These are phyloP conservation scores for Nomada ferruginata DNA, from an alignment of 2,888 invertebrate species.

Conservation along the genomic window DNA sequence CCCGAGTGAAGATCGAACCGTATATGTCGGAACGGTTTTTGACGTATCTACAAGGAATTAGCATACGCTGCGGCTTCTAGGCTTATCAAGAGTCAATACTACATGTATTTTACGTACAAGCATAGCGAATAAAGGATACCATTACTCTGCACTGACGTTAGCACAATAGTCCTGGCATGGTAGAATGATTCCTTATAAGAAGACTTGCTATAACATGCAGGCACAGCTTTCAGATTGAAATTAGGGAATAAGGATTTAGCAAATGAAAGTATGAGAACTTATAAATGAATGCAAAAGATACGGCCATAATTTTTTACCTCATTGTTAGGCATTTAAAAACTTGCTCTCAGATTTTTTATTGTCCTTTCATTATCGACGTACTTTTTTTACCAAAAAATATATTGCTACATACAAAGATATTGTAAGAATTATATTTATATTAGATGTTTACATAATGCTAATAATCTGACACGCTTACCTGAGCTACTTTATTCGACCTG, in stretches of 20 bases:
- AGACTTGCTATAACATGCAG: background rate
- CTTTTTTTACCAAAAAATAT: too few species aligned
- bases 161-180: slow-evolving; percentile 41
- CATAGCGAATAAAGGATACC: slow-evolving; percentile 60
- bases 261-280: background rate
- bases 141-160: slow-evolving; percentile 48
- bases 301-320: background rate
- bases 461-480: too few species aligned
- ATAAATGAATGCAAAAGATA: background rate
- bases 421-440: too few species aligned
- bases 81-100: slow-evolving; percentile 55
- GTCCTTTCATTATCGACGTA: too few species aligned
- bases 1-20: slow-evolving; percentile 67
- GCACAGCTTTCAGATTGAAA: background rate
- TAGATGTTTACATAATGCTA: too few species aligned
- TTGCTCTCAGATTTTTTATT: background rate
- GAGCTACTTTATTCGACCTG: background rate
- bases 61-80: slow-evolving; percentile 62
- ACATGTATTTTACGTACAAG: slow-evolving; percentile 58
- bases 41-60: slow-evolving; percentile 64
- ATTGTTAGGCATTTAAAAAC: background rate
- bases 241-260: background rate
- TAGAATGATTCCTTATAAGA: slow-evolving; percentile 39
- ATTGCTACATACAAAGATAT: too few species aligned
- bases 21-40: slow-evolving; percentile 68